Conservation (phyloP, 2,113 vertebrate genomes). For the Pelobates fuscus region DNA sequence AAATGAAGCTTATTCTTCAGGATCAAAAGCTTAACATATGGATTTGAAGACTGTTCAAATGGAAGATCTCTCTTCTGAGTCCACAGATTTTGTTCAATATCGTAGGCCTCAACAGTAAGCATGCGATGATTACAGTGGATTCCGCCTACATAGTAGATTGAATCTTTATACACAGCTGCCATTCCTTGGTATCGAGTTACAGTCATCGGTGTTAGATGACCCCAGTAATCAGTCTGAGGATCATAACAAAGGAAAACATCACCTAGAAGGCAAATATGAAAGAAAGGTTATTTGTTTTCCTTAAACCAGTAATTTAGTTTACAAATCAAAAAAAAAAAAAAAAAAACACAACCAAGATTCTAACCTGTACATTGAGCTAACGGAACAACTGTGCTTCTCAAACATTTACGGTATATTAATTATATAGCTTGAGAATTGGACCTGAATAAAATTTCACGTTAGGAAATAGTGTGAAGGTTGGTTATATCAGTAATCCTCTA, state of each 20-base stretch:
- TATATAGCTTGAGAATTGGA: too few relatives aligned
- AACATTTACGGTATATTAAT: too few relatives aligned
- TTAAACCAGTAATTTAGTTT: too few relatives aligned
- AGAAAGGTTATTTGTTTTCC: not conserved
- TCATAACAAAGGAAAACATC: conserved; percentile 98
- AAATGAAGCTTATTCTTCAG: conserved; percentile 90
- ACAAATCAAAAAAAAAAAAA: too few relatives aligned
- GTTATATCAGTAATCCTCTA: too few relatives aligned
- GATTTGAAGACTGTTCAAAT: conserved; percentile 93
- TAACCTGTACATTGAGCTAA: too few relatives aligned
- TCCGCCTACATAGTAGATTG: conserved; percentile 95
- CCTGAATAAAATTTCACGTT: too few relatives aligned
- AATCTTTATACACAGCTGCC: conserved; percentile 87
- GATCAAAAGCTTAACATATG: conserved; percentile 92
- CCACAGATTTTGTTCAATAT: conserved; percentile 92
- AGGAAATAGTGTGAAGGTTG: too few relatives aligned
- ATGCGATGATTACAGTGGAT: conserved; percentile 94
- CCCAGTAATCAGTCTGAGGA: conserved; percentile 96
- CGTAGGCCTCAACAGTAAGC: conserved; percentile 95
- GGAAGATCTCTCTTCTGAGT: conserved; percentile 89
- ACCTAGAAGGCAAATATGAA: conserved; percentile 67
- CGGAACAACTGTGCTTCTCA: too few relatives aligned
- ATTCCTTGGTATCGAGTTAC: conserved; percentile 92
- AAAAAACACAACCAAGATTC: too few relatives aligned
- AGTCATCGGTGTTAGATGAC: conserved; percentile 90